A percentile compares a stretch with the other conserved stretches of the same genome.
These are phyloP conservation scores for Seira sanloemensis DNA, from an alignment of 2,888 invertebrate species.

Conservation along the genomic window DNA sequence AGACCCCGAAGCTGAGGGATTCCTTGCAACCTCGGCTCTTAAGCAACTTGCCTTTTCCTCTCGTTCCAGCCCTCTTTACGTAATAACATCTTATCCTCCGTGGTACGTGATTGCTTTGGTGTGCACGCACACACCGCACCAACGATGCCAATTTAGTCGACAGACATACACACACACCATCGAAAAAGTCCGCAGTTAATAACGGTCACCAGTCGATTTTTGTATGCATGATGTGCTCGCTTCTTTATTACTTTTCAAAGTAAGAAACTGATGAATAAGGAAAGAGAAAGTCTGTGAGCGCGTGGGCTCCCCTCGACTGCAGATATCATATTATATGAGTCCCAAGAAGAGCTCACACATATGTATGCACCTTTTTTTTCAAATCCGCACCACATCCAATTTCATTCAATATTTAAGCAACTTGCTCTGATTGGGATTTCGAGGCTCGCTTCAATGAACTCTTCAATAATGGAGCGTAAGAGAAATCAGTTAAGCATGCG, in stretches of 20 bases:
- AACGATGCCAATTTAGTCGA: background rate
- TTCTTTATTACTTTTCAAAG: slow-evolving; percentile 16
- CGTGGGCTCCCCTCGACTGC: too few species aligned
- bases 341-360: too few species aligned
- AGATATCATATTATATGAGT: too few species aligned
- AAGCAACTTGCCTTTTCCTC: background rate
- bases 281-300: slow-evolving; percentile 5
- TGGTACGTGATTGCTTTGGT: slow-evolving; percentile 1
- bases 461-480: background rate
- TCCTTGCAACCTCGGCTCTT: background rate
- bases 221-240: slow-evolving; percentile 11
- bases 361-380: too few species aligned
- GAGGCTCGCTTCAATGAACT: background rate
- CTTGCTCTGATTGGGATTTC: background rate
- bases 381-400: background rate
- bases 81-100: background rate
- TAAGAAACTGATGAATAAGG: slow-evolving; percentile 2
- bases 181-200: background rate
- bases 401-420: slow-evolving; percentile 7
- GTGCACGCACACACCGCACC: background rate
- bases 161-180: background rate
- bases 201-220: slow-evolving; percentile 16
- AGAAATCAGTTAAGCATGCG: background rate
- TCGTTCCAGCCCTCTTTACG: background rate
- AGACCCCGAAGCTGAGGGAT: background rate